These are phyloP conservation scores for Oryzias dopingdopingensis DNA, from an alignment of 2,797 vertebrate species.

Conservation along the genomic window DNA sequence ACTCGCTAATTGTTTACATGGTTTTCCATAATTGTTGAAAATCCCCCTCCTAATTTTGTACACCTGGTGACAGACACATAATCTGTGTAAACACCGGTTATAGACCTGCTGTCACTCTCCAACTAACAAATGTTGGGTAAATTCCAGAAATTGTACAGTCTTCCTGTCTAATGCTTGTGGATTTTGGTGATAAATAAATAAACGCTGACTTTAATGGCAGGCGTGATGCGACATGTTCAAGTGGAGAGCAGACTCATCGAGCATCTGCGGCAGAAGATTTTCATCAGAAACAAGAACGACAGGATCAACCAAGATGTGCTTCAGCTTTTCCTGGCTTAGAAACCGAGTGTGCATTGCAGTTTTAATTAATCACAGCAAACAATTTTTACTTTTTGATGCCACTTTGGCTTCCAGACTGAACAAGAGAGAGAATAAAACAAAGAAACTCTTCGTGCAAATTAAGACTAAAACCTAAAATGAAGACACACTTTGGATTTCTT, in stretches of 20 bases:
- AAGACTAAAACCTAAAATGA: too few species aligned
- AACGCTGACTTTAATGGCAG: slow-evolving; percentile 1
- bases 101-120: slow-evolving; percentile 1
- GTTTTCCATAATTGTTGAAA: not conserved
- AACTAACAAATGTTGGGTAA: slow-evolving; percentile 7
- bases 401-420: too few species aligned
- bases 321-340: too few species aligned
- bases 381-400: too few species aligned
- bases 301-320: not conserved
- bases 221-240: slow-evolving; percentile 6
- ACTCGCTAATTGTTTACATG: too few species aligned
- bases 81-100: slow-evolving; percentile 4
- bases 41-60: slow-evolving; percentile 3
- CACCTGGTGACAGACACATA: slow-evolving; percentile 8
- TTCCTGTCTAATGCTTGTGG: slow-evolving; percentile 1
- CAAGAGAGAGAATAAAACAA: too few species aligned
- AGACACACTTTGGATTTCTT: too few species aligned
- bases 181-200: slow-evolving; percentile 4
- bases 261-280: not conserved
- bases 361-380: too few species aligned
- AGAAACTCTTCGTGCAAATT: too few species aligned
- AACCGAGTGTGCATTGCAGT: too few species aligned
- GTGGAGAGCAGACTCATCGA: too few species aligned
- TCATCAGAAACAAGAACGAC: not conserved
- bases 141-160: slow-evolving; percentile 4